Percentiles rank a stretch among this genome's conserved stretches.
These are phyloP conservation scores for Ericerus pela DNA, from an alignment of 1,140 invertebrate species.

Conservation along the genomic window DNA sequence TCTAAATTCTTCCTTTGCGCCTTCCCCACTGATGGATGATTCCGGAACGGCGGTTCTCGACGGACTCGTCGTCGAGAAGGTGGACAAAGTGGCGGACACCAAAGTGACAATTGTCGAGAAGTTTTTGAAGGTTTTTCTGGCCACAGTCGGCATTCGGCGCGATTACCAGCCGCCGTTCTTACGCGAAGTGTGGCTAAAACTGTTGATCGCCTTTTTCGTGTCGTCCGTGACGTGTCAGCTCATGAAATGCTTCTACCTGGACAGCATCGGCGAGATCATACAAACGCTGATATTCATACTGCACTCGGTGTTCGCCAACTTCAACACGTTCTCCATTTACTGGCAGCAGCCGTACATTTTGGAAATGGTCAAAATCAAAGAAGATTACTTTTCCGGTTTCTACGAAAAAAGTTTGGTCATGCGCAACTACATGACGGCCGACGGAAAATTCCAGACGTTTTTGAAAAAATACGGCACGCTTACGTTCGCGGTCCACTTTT, in stretches of 20 bases:
- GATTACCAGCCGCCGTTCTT: background rate
- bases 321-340: background rate
- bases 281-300: background rate
- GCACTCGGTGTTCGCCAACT: background rate
- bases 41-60: background rate
- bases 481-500: background rate
- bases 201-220: background rate
- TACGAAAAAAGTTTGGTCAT: conserved; percentile 6
- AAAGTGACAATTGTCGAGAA: background rate
- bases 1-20: too few relatives aligned
- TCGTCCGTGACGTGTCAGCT: background rate
- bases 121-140: background rate
- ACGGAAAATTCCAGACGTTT: background rate
- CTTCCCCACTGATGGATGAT: too few relatives aligned
- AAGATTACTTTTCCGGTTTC: conserved; percentile 1
- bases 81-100: background rate
- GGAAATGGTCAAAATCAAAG: conserved; percentile 2
- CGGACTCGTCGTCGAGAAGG: background rate
- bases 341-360: background rate
- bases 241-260: background rate
- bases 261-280: background rate
- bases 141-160: background rate
- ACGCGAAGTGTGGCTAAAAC: background rate
- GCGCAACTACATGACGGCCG: conserved; percentile 2
- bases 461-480: background rate